Percentiles rank a stretch among this genome's conserved stretches.
phyloP scores from a whole-genome alignment of 2,888 invertebrate genomes.

The Andrena minutula region DNA sequence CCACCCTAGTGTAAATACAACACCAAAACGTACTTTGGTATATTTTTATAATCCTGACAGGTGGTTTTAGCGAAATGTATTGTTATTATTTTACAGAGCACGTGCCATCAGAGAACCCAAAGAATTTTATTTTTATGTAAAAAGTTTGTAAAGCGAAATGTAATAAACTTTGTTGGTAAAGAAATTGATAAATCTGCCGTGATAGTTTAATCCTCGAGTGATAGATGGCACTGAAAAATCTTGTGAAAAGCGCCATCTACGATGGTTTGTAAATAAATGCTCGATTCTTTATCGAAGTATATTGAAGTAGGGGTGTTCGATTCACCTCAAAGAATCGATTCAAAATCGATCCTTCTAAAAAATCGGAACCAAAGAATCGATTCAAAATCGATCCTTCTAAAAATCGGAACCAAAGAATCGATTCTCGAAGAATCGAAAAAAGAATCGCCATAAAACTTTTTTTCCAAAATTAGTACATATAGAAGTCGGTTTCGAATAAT shows the following conservation, averaged over 20 bases:
- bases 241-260: neutral
- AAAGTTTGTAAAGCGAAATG: neutral
- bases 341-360: too few relatives aligned
- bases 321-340: too few relatives aligned
- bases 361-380: too few relatives aligned
- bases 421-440: too few relatives aligned
- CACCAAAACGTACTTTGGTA: conserved; percentile 2
- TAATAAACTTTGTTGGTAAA: neutral
- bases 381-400: too few relatives aligned
- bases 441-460: too few relatives aligned
- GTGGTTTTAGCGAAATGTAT: neutral
- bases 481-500: too few relatives aligned
- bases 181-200: neutral
- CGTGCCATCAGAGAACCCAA: conserved; percentile 28
- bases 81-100: conserved; percentile 10
- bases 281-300: neutral
- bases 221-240: neutral
- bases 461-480: too few relatives aligned
- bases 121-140: conserved; percentile 27
- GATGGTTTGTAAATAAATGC: neutral
- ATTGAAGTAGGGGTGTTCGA: too few relatives aligned
- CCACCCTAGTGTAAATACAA: neutral
- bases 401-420: too few relatives aligned
- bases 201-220: neutral
- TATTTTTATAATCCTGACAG: conserved; percentile 19